phyloP scores from a whole-genome alignment of 2,888 invertebrate species.

The Ectemnius lituratus region DNA sequence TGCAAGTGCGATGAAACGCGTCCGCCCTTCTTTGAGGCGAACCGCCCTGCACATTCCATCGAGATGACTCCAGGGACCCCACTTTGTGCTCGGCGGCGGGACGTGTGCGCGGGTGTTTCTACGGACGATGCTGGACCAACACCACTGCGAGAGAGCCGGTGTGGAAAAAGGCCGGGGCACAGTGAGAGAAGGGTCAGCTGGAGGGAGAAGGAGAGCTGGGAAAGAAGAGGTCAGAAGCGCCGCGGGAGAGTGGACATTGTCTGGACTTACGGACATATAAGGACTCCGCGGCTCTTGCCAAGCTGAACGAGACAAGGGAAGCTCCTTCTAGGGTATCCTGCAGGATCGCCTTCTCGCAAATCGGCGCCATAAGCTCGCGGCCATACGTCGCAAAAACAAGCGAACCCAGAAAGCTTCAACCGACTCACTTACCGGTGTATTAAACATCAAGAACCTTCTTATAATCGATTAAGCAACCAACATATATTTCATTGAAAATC shows the following conservation, averaged over 20 bases:
- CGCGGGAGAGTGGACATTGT: conserved; percentile 64
- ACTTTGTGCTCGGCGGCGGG: conserved; percentile 44
- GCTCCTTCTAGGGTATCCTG: conserved; percentile 59
- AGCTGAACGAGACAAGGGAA: conserved; percentile 57
- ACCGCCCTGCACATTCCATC: conserved; percentile 72
- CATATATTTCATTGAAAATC: no score
- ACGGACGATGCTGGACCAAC: conserved; percentile 35
- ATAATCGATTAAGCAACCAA: no score
- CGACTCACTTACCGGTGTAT: no score
- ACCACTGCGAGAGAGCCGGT: conserved; percentile 24
- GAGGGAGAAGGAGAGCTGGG: conserved; percentile 24
- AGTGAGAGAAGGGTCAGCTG: conserved; percentile 20
- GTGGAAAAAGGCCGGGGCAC: conserved; percentile 24
- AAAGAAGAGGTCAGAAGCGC: conserved; percentile 39
- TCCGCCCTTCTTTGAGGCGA: conserved; percentile 64
- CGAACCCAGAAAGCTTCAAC: no score
- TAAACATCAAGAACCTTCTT: no score
- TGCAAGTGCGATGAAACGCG: conserved; percentile 56
- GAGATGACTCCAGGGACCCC: conserved; percentile 68
- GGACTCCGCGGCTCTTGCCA: conserved; percentile 62
- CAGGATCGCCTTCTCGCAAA: conserved; percentile 58
- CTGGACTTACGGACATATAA: conserved; percentile 69
- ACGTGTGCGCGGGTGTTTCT: conserved; percentile 51
- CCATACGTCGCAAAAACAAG: conserved; percentile 24
- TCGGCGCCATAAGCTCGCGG: conserved; percentile 45